Evolutionary conservation across 2,113 vertebrate genomes (phyloP).

Genomic region (Percina caprodes): DNA sequence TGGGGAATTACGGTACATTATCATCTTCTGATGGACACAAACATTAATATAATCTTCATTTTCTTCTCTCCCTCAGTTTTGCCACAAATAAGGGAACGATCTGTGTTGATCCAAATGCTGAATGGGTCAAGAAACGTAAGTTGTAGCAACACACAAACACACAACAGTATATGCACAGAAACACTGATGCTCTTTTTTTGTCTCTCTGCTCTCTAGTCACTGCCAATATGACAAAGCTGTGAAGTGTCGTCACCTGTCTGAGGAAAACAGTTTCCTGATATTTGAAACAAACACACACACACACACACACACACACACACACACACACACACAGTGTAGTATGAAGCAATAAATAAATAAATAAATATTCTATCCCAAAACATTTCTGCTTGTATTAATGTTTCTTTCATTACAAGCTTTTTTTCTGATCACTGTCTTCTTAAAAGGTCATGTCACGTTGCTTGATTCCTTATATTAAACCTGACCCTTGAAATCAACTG

Average conservation of each 20-base stretch:
- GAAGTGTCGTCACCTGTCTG: not conserved
- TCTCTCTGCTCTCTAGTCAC: conserved; percentile 3
- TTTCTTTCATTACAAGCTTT: not conserved
- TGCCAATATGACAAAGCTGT: not conserved
- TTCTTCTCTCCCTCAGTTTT: not conserved
- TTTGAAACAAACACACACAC: too few relatives aligned
- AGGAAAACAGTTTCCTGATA: not conserved
- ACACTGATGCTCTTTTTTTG: not conserved
- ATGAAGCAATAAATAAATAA: too few relatives aligned
- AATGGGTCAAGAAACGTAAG: conserved; percentile 15
- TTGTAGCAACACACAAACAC: not conserved
- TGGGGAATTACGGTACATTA: too few relatives aligned
- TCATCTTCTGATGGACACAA: too few relatives aligned
- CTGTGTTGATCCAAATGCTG: not conserved
- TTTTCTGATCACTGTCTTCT: not conserved
- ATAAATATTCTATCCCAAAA: not conserved
- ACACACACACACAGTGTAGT: too few relatives aligned
- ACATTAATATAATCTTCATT: not conserved
- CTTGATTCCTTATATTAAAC: not conserved
- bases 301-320: too few relatives aligned
- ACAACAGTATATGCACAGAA: not conserved
- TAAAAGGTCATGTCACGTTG: not conserved
- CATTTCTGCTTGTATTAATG: not conserved
- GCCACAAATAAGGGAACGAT: fast-evolving
- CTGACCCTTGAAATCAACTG: not conserved